These are phyloP conservation scores for Poecile atricapillus DNA, from an alignment of 2,113 vertebrate genomes.

Conservation along the genomic window DNA sequence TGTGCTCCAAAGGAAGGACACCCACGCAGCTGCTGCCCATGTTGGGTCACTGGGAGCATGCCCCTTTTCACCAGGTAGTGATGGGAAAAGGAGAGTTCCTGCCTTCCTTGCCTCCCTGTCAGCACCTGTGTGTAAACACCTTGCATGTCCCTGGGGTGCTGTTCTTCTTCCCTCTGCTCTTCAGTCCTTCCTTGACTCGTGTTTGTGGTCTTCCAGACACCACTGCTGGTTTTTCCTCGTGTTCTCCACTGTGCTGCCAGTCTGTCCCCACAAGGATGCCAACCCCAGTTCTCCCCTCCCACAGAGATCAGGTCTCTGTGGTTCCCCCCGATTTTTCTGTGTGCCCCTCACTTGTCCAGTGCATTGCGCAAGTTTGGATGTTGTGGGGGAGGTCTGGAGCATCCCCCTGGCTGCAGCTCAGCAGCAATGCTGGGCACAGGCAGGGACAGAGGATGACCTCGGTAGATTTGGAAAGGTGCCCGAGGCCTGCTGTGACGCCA, in stretches of 20 bases:
- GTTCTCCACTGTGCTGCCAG: not conserved
- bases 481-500: accelerated
- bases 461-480: not conserved
- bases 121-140: not conserved
- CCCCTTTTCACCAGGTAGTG: not conserved
- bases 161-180: not conserved
- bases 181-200: not conserved
- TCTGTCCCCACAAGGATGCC: not conserved
- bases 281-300: not conserved
- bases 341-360: accelerated
- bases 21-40: accelerated
- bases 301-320: not conserved
- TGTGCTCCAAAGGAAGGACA: accelerated
- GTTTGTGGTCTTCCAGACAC: not conserved
- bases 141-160: not conserved
- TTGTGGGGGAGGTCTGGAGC: accelerated
- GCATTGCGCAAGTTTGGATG: not conserved
- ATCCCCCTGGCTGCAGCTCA: accelerated
- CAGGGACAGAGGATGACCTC: not conserved
- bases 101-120: not conserved
- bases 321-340: accelerated
- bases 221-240: not conserved
- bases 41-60: not conserved
- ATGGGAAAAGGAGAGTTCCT: not conserved
- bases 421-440: not conserved